Evolutionary conservation across 2,113 vertebrate species (phyloP), one percentile per base, ranked within the genome.

Genomic region (Carlito syrichta): DNA sequence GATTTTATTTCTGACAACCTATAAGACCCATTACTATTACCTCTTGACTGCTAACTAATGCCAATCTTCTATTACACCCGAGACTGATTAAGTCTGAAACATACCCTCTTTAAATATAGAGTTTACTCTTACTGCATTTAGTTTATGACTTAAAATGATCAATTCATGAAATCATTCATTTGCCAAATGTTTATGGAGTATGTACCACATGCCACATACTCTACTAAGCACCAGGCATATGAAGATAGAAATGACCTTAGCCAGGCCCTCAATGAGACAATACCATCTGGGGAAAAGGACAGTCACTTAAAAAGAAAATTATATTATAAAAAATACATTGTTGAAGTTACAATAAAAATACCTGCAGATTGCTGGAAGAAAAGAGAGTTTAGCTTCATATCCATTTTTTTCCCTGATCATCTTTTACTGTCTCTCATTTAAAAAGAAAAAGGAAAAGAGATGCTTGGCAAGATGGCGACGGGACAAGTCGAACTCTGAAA

Each of bases 271-370:
- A 3, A 0, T 2, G 43, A 22, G n/a, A n/a, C 23, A 1, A 2
- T 56, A 11, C 38, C 14, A 4, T 9, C 38, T 27, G 0, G 5
- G 12, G 8, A 43, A 38, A 27, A 23, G 2, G 10, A 58, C 0
- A 6, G 30, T 62, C n/a, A 19, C 6, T 30, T 5, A 5, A 23
- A 79, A 45, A 45, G 30, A 45, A 87, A 83, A 66, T 6, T 8
- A 17, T 1, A 13, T 5, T 13, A 40, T 8, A 27, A 87, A 92
- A n/a, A 40, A 12, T 23, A 30, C 14, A 6, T 32, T 14, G 10
- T 25, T 54, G 25, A 45, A 10, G 7, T 23, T 32, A 32, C 10
- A 19, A 50, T 1, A 76, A 9, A 40, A 40, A 23, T 22, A 17
- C 12, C 23, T 45, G 23, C 5, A 40, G 50, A 27, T 11, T 23